phyloP scores from a whole-genome alignment of 2,113 vertebrate species.

The Phaetusa simplex region DNA sequence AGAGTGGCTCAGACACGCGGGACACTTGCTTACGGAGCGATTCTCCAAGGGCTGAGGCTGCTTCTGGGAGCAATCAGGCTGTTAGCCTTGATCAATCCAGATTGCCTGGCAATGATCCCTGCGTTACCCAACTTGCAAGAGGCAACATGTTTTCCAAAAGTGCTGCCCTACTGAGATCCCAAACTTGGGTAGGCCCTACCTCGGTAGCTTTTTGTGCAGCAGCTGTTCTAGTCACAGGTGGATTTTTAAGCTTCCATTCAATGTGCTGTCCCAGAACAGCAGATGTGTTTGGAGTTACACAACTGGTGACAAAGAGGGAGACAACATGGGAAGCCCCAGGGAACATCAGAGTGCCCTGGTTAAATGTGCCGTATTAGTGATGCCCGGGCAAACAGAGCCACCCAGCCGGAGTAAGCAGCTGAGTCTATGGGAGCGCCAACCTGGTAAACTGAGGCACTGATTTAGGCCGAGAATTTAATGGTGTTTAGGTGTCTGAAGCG shows the following conservation, averaged over 20 bases:
- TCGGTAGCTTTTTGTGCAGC: background rate
- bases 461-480: background rate
- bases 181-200: background rate
- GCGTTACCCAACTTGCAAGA: background rate
- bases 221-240: background rate
- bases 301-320: background rate
- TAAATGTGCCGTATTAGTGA: fast-evolving
- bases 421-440: background rate
- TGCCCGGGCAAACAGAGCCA: background rate
- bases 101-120: background rate
- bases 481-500: background rate
- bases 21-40: background rate
- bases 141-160: background rate
- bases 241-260: background rate
- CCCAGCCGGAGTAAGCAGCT: background rate
- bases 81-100: background rate
- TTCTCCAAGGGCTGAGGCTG: background rate
- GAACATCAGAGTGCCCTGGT: no score
- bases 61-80: background rate
- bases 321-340: background rate
- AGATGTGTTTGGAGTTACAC: background rate
- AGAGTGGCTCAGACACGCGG: background rate
- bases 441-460: background rate
- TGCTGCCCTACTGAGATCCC: background rate
- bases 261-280: background rate